A percentile compares a stretch with the other conserved stretches of the same genome.
phyloP scores from a whole-genome alignment of 2,113 vertebrate species.

The Propithecus coquereli region DNA sequence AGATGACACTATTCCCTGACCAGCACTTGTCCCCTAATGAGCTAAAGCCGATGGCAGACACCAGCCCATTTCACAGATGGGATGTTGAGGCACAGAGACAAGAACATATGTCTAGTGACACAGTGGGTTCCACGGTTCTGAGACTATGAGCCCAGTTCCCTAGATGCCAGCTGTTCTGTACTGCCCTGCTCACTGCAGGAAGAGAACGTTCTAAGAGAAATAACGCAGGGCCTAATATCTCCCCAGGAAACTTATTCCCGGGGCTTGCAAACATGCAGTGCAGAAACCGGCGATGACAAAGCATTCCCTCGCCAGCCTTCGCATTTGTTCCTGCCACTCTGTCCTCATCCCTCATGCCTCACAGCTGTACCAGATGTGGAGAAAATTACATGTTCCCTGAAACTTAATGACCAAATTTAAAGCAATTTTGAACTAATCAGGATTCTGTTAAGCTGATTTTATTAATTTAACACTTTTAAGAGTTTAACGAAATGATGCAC shows the following conservation, averaged over 20 bases:
- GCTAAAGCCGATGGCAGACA: background rate
- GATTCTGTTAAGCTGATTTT: conserved; percentile 67
- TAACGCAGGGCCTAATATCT: background rate
- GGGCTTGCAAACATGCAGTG: background rate
- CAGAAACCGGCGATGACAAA: conserved; percentile 39
- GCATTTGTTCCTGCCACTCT: background rate
- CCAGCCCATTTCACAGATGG: background rate
- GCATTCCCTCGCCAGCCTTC: background rate
- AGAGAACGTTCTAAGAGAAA: background rate
- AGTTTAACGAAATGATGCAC: conserved; percentile 47
- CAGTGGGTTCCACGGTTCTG: no score
- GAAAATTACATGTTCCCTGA: conserved; percentile 71
- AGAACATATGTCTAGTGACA: fast-evolving
- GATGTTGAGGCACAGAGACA: background rate
- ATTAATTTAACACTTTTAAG: conserved; percentile 75
- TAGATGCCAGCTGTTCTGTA: background rate
- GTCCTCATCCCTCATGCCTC: background rate
- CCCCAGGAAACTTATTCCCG: background rate
- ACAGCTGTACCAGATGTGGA: conserved; percentile 71
- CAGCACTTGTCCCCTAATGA: background rate
- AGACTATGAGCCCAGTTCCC: background rate
- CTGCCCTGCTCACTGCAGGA: background rate
- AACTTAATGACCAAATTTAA: conserved; percentile 76
- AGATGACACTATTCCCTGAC: background rate
- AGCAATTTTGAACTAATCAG: conserved; percentile 74